These are phyloP conservation scores for Amaurobius ferox DNA, from an alignment of 2,888 invertebrate genomes.

Conservation along the genomic window DNA sequence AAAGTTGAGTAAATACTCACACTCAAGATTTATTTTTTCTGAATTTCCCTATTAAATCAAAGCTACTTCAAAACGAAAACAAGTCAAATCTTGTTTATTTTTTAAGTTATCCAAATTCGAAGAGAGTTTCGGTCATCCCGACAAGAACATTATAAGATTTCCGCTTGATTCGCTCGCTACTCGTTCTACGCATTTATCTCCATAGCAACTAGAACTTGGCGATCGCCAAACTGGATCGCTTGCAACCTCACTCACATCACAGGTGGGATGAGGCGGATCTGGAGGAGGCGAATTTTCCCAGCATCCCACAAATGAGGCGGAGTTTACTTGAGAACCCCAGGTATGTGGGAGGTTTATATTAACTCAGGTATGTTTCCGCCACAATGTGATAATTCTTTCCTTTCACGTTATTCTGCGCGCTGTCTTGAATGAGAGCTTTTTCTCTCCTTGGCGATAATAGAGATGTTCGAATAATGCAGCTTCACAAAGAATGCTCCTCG, in stretches of 20 bases:
- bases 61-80: no score
- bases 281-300: conserved; percentile 37
- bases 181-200: no score
- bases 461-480: background rate
- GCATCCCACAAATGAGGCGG: conserved; percentile 49
- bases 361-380: background rate
- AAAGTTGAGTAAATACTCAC: no score
- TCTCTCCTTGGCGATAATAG: background rate
- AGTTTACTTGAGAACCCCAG: conserved; percentile 25
- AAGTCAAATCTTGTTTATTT: no score
- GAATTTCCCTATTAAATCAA: no score
- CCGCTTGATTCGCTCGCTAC: no score
- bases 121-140: no score
- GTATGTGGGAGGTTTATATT: conserved; percentile 14
- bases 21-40: no score
- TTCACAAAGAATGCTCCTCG: background rate
- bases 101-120: no score
- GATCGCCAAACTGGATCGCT: background rate
- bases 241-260: background rate
- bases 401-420: background rate
- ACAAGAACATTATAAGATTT: no score
- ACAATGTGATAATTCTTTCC: background rate
- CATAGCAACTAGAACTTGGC: background rate
- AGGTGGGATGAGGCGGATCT: conserved; percentile 44
- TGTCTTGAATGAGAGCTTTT: background rate